Conservation (phyloP, 2,888 invertebrate species). For the Hyalella azteca region DNA sequence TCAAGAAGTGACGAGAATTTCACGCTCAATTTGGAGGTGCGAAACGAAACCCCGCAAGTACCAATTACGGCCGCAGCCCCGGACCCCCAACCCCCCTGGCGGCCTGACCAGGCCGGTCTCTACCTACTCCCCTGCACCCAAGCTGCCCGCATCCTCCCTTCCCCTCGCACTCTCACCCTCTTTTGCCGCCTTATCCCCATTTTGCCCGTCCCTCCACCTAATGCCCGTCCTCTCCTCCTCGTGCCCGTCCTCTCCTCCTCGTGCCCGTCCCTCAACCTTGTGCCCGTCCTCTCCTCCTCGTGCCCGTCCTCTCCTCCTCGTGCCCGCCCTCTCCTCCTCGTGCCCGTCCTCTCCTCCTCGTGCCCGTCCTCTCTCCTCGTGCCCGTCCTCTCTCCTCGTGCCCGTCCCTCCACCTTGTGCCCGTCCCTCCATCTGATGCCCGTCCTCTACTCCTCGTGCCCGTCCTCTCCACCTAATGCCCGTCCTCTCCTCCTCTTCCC, state of each 20-base stretch:
- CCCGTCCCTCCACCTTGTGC: background rate
- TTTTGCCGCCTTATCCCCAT: too few species aligned
- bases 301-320: background rate
- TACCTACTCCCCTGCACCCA: background rate
- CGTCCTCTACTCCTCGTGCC: too few species aligned
- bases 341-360: background rate
- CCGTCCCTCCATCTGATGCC: background rate
- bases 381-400: background rate
- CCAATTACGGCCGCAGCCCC: background rate
- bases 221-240: too few species aligned
- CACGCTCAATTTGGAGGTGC: conserved; percentile 35
- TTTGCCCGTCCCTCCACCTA: too few species aligned
- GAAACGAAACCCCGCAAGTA: background rate
- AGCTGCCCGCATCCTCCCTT: background rate
- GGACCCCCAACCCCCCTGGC: background rate
- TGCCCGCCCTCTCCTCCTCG: background rate
- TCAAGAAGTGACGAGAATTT: conserved; percentile 28
- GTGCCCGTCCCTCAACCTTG: background rate
- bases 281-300: background rate
- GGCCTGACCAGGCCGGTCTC: background rate
- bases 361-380: background rate
- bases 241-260: background rate
- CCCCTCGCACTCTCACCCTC: background rate
- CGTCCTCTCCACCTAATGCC: too few species aligned
- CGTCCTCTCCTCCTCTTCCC: too few species aligned